These are phyloP conservation scores for Drosophila parvula DNA, from an alignment of 1,140 invertebrate species.

Conservation along the genomic window DNA sequence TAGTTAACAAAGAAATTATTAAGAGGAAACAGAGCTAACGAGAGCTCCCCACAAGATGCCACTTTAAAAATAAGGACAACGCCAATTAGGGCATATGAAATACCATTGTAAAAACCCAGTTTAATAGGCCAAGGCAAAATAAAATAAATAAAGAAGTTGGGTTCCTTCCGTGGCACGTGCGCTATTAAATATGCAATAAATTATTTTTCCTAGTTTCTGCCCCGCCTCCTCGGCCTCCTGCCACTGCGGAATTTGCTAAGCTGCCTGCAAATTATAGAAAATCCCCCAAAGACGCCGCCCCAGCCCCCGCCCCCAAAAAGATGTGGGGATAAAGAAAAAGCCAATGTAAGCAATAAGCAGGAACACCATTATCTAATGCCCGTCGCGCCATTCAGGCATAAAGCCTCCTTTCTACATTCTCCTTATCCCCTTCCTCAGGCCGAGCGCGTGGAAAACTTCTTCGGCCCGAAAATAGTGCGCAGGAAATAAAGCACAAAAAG, in stretches of 20 bases:
- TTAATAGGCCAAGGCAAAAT: slow-evolving; percentile 21
- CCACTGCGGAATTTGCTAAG: slow-evolving; percentile 69
- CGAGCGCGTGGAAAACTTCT: slow-evolving; percentile 23
- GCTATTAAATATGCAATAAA: slow-evolving; percentile 83
- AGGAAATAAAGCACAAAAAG: slow-evolving; percentile 83
- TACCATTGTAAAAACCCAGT: neutral
- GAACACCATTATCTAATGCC: slow-evolving; percentile 83
- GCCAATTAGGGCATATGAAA: slow-evolving; percentile 12
- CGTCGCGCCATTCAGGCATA: slow-evolving; percentile 79
- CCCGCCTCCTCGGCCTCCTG: neutral
- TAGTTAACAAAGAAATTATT: too few relatives aligned
- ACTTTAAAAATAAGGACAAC: slow-evolving; percentile 1
- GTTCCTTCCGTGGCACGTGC: slow-evolving; percentile 64
- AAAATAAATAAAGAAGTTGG: slow-evolving; percentile 6
- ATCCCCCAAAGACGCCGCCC: slow-evolving; percentile 55
- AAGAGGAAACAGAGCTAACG: too few relatives aligned
- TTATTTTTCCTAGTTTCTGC: slow-evolving; percentile 71
- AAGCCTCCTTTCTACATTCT: slow-evolving; percentile 42
- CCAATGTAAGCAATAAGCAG: slow-evolving; percentile 83
- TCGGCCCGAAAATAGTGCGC: slow-evolving; percentile 72
- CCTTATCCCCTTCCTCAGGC: neutral
- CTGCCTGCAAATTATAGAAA: slow-evolving; percentile 84
- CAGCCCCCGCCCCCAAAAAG: neutral
- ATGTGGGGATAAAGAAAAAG: slow-evolving; percentile 53
- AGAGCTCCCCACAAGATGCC: too few relatives aligned